phyloP scores from a whole-genome alignment of 2,797 vertebrate species.

The Microctenopoma lineatum region DNA sequence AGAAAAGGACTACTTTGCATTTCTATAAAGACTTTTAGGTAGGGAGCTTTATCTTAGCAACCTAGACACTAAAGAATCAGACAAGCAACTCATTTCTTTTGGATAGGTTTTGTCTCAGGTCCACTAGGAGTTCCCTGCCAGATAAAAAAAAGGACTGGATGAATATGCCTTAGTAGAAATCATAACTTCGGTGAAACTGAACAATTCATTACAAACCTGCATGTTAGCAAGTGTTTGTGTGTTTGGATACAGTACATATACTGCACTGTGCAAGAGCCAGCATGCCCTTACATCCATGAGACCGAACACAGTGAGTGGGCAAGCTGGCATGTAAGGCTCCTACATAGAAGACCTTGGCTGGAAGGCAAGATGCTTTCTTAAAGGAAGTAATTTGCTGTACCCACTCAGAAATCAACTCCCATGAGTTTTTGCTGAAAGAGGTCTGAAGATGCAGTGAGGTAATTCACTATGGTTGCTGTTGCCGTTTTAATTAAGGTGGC shows the following conservation, averaged over 20 bases:
- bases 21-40: constrained; percentile 36
- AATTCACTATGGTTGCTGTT: constrained; percentile 51
- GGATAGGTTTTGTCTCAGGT: constrained; percentile 64
- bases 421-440: constrained; percentile 55
- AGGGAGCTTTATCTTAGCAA: constrained; percentile 59
- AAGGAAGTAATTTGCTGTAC: constrained; percentile 54
- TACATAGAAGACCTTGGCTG: constrained; percentile 71
- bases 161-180: constrained; percentile 6
- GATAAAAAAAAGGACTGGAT: constrained; percentile 47
- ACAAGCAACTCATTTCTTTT: constrained; percentile 58
- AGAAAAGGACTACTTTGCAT: constrained; percentile 49
- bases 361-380: constrained; percentile 53
- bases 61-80: constrained; percentile 49
- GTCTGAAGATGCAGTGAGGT: constrained; percentile 46
- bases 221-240: not conserved
- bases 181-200: constrained; percentile 2
- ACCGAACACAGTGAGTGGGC: constrained; percentile 56
- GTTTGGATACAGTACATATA: constrained; percentile 19
- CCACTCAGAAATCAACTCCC: constrained; percentile 62
- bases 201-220: not conserved
- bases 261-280: constrained; percentile 27
- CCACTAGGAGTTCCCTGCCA: constrained; percentile 53
- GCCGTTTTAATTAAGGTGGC: constrained; percentile 42
- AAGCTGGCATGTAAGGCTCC: constrained; percentile 56
- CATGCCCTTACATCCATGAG: constrained; percentile 35